These are phyloP conservation scores for Drosophila kanekoi DNA, from an alignment of 2,888 invertebrate species.

Conservation along the genomic window DNA sequence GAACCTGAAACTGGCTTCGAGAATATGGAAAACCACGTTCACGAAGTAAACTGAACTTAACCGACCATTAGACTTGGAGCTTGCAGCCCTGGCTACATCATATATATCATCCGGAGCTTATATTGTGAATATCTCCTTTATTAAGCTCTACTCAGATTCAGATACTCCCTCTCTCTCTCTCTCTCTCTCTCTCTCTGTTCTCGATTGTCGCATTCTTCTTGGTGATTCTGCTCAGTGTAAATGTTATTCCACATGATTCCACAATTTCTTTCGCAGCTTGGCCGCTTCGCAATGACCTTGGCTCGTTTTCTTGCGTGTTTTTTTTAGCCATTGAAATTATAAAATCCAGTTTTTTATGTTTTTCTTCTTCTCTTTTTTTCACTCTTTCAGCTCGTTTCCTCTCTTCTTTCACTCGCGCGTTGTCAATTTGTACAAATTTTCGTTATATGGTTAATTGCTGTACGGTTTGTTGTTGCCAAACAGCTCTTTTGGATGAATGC, in stretches of 20 bases:
- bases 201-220: background rate
- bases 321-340: constrained; percentile 64
- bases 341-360: constrained; percentile 70
- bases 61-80: too few relatives aligned
- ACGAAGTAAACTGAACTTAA: too few relatives aligned
- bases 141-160: too few relatives aligned
- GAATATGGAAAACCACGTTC: too few relatives aligned
- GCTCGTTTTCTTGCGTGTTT: constrained; percentile 79
- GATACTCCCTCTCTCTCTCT: background rate
- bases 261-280: constrained; percentile 72
- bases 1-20: too few relatives aligned
- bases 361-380: constrained; percentile 24
- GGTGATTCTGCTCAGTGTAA: constrained; percentile 30
- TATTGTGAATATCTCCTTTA: background rate
- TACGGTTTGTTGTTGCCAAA: constrained; percentile 72
- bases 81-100: too few relatives aligned
- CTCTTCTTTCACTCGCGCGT: constrained; percentile 76
- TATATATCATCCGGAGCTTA: too few relatives aligned
- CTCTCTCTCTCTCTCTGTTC: background rate
- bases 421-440: constrained; percentile 76
- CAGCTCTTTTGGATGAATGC: constrained; percentile 61
- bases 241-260: constrained; percentile 63
- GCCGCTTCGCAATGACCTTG: constrained; percentile 72
- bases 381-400: constrained; percentile 51
- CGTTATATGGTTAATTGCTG: constrained; percentile 76